Base-by-base conservation (phyloP, 2,797 vertebrate species). In the Tadarida brasiliensis region DNA sequence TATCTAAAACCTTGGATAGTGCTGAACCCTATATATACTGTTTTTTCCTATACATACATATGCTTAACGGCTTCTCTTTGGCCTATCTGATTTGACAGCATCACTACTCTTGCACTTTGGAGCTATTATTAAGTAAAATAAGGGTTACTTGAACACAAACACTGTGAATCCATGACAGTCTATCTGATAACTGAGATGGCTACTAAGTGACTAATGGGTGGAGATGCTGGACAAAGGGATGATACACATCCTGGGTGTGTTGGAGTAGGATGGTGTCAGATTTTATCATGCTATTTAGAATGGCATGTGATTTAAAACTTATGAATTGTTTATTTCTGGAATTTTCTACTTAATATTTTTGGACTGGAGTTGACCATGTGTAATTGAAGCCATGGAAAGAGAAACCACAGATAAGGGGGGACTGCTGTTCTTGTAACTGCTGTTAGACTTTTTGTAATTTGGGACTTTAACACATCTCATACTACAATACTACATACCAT, bases 381-480 rank as follows among this genome's bases (percentile, higher is more conserved):
- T 47, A 82, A 63, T 11, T n/a, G 57, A 82, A 82, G 39, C 57
- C 11, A 63, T 82, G 80, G 80, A 47, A 44, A 63, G 57, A 26
- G 35, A 76, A 63, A 82, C 39, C 26, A 47, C 17, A 20, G 39
- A 47, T 47, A 30, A 63, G 39, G 39, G 26, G 35, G 24, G 39
- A 76, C 49, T 76, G 11, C 28, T 76, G 22, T 94, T 90, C 44
- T 95, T 90, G 16, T 78, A 87, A 56, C 47, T 94, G 47, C 93
- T 91, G 1, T 86, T 80, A 90, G 78, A 86, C 76, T 49, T 81
- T 93, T 35, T 76, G 7, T 93, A 70, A 91, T 87, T 94, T 91
- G 73, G n/a, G 39, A 76, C 51, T 91, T 87, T 47, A 87, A 63
- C 11, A 85, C 17, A 85, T 84, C 12, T 49, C 8, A n/a, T 70